These are phyloP conservation scores for Blera fallax DNA, from an alignment of 2,888 invertebrate genomes.

Conservation along the genomic window DNA sequence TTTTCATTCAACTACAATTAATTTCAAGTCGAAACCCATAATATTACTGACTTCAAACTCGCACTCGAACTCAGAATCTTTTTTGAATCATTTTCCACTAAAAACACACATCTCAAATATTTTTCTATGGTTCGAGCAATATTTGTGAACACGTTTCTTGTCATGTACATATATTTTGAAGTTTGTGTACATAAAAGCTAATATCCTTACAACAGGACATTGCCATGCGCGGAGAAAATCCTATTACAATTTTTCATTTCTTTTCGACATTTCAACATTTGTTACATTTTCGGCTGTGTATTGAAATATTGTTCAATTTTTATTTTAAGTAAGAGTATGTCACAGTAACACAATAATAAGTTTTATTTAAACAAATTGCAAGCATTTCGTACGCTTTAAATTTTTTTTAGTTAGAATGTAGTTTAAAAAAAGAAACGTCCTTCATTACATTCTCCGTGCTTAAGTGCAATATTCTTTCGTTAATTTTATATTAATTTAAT, in stretches of 20 bases:
- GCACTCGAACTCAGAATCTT: too few relatives aligned
- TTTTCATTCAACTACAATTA: too few relatives aligned
- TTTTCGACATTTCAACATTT: constrained; percentile 46
- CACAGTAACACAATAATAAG: constrained; percentile 2
- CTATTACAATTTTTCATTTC: constrained; percentile 46
- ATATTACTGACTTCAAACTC: too few relatives aligned
- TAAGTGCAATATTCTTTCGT: constrained; percentile 30
- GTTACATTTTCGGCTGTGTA: constrained; percentile 59
- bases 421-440: neutral
- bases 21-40: too few relatives aligned
- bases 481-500: neutral
- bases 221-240: constrained; percentile 55
- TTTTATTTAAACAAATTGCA: constrained; percentile 9
- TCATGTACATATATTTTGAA: neutral
- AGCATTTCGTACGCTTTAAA: constrained; percentile 21
- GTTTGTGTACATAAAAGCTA: neutral
- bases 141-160: neutral
- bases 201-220: constrained; percentile 35
- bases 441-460: constrained; percentile 25
- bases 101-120: too few relatives aligned
- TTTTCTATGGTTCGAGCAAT: neutral
- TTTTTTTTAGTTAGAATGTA: constrained; percentile 40
- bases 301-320: constrained; percentile 58
- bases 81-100: too few relatives aligned
- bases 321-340: constrained; percentile 65